phyloP scores from a whole-genome alignment of 2,113 vertebrate species.

The Corythaeola cristata region DNA sequence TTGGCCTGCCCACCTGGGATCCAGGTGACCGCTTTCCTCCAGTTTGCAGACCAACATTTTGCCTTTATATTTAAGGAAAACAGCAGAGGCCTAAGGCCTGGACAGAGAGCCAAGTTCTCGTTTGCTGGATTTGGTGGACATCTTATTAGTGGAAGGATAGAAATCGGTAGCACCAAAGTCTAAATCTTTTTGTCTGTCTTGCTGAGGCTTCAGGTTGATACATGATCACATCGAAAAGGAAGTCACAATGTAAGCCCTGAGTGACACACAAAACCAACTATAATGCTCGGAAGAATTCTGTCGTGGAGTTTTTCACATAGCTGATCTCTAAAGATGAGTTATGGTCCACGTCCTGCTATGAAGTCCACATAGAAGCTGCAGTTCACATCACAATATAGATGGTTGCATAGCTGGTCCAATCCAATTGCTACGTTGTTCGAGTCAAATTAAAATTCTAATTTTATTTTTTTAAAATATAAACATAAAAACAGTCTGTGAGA shows the following conservation, averaged over 20 bases:
- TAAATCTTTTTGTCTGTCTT: background rate
- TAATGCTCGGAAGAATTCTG: background rate
- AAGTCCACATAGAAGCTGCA: no score
- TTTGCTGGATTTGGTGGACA: background rate
- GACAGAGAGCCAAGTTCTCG: background rate
- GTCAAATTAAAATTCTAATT: background rate
- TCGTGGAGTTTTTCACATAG: background rate
- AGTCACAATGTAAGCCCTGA: background rate
- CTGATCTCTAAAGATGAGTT: background rate
- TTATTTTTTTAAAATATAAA: background rate
- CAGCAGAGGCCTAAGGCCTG: background rate
- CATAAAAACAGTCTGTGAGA: background rate
- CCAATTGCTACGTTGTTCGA: rapidly evolving
- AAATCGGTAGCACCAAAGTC: background rate
- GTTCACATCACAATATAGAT: background rate
- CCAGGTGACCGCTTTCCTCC: background rate
- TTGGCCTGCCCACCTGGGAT: background rate
- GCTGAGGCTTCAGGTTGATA: background rate
- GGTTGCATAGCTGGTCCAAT: background rate
- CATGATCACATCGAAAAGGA: background rate
- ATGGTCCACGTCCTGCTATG: background rate
- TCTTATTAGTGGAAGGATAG: background rate
- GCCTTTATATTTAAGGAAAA: background rate
- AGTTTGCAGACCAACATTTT: background rate
- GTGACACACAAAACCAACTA: background rate